Base-by-base conservation (phyloP, 2,888 invertebrate genomes). In the Apoda limacodes region DNA sequence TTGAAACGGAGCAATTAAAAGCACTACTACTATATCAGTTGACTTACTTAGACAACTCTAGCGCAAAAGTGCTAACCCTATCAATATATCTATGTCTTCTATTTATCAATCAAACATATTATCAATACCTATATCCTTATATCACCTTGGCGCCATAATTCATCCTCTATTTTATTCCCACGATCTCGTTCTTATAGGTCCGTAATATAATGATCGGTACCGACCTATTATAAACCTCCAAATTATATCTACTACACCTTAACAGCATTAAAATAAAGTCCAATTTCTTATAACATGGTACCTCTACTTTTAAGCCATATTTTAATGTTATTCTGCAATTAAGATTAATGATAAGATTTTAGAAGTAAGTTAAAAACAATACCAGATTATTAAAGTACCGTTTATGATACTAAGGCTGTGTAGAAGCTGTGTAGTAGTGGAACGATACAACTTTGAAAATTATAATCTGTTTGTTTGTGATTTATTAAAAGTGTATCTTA, bases 311-410 rank as follows among this genome's bases (percentile, higher is more conserved):
- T 47, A 46, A 59, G 66, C 66, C 64, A 75, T 75, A 76, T 75
- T 75, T 78, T 78, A 78, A 76, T 75, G 72, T 75, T 71, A 76
- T 75, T 75, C 74, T 50, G 64, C 78, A 76, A 80, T 80, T 78
- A 78, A 78, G 78, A 80, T 80, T 75, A 71, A 78, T 78, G 78
- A 80, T 80, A 78, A 78, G 64, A 64, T 62, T 71, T 65, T 63
- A 63, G 66, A 67, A 61, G 62, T 55, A 69, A 65, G 70, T 75
- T 72, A 66, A 64, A 72, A 64, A 60, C 60, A 50, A 55, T 52
- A 50, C 39, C 56, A 53, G 49, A 52, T 61, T 46, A 60, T 67
- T 67, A 70, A 69, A 69, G 60, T 44, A 53, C 58, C 56, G 58
- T 55, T 66, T 59, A 68, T 50, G 50, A 48, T 59, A 60, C 61